Conservation (phyloP, 1,140 invertebrate genomes). For the Drosophila sucinea region DNA sequence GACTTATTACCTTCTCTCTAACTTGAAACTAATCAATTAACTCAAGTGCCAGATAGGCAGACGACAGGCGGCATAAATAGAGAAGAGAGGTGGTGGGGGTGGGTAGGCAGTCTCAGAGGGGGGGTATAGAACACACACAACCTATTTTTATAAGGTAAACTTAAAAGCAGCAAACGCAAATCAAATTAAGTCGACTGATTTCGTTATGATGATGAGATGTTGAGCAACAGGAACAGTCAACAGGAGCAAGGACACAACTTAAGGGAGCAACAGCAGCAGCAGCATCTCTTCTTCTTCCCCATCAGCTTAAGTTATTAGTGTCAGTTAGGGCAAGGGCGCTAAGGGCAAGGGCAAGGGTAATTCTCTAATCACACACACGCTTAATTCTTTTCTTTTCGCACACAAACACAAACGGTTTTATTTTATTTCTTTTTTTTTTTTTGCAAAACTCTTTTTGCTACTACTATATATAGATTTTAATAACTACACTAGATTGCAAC, state of each 20-base stretch:
- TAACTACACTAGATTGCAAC: constrained; percentile 47
- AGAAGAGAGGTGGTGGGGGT: not conserved
- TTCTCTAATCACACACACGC: constrained; percentile 8
- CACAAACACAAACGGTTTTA: not conserved
- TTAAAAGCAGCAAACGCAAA: constrained; percentile 64
- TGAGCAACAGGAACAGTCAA: constrained; percentile 25
- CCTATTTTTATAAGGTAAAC: constrained; percentile 18
- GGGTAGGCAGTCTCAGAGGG: constrained; percentile 31
- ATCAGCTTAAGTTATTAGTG: constrained; percentile 13
- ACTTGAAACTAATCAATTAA: constrained; percentile 73
- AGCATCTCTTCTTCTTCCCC: too few species aligned
- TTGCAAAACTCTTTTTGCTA: constrained; percentile 2
- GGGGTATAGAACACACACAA: constrained; percentile 2
- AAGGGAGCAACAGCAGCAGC: not conserved
- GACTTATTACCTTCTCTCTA: constrained; percentile 53
- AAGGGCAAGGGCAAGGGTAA: not conserved
- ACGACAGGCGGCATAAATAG: constrained; percentile 33
- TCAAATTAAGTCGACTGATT: constrained; percentile 70
- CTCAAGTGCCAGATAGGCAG: constrained; percentile 57
- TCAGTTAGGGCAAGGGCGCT: not conserved
- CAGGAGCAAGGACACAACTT: not conserved
- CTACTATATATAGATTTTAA: not conserved
- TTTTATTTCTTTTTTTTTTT: too few species aligned
- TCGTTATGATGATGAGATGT: constrained; percentile 52
- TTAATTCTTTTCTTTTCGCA: not conserved